Conservation (phyloP, 2,888 invertebrate species). For the Plutella xylostella region DNA sequence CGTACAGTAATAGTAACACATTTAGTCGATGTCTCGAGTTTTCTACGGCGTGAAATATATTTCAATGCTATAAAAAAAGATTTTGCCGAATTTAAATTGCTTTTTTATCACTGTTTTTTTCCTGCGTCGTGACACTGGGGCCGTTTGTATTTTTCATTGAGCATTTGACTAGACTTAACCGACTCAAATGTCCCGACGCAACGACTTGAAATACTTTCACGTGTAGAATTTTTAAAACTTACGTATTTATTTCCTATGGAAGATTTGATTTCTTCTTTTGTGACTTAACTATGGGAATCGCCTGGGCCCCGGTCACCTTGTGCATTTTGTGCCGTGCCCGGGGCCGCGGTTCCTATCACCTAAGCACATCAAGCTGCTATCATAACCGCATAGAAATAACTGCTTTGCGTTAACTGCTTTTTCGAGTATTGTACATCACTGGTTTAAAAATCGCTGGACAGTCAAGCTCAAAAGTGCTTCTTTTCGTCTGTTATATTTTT, state of each 20-base stretch:
- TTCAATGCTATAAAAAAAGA: constrained; percentile 21
- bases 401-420: background rate
- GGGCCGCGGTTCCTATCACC: constrained; percentile 38
- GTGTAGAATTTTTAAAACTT: constrained; percentile 43
- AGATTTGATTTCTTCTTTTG: constrained; percentile 56
- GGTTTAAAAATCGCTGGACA: constrained; percentile 1
- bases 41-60: constrained; percentile 41
- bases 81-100: background rate
- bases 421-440: background rate
- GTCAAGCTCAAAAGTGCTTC: constrained; percentile 4
- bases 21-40: constrained; percentile 65
- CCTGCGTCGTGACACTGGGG: constrained; percentile 31
- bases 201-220: constrained; percentile 28
- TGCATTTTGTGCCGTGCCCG: constrained; percentile 50
- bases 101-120: background rate
- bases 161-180: constrained; percentile 39
- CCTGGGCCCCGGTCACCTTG: constrained; percentile 41
- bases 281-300: constrained; percentile 56
- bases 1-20: constrained; percentile 60
- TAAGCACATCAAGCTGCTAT: constrained; percentile 29
- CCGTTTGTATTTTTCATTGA: constrained; percentile 44
- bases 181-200: constrained; percentile 26
- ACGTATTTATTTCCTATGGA: constrained; percentile 63
- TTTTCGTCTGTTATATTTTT: constrained; percentile 16
- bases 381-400: no score